A percentile compares a stretch with the other conserved stretches of the same genome.
These are phyloP conservation scores for Hippopotamyrus pictus DNA, from an alignment of 2,797 vertebrate species.

Conservation along the genomic window DNA sequence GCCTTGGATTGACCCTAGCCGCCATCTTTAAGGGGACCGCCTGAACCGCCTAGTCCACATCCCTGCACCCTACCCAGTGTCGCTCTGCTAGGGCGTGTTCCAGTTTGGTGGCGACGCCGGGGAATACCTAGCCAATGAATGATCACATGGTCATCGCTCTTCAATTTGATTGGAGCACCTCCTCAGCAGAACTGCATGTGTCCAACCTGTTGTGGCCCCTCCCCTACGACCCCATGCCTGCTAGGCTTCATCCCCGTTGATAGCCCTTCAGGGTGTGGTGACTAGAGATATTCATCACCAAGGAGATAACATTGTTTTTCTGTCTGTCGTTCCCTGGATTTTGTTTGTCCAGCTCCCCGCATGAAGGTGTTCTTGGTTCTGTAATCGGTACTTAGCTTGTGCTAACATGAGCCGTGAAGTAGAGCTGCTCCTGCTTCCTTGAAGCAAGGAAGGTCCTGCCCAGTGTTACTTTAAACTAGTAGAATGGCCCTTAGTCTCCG, in stretches of 20 bases:
- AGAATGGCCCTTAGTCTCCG: neutral
- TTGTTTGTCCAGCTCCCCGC: neutral
- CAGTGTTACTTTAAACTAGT: neutral
- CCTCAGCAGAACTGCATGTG: neutral
- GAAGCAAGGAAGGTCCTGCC: neutral
- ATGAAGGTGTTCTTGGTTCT: neutral
- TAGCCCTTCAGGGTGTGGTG: neutral
- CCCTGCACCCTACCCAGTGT: neutral
- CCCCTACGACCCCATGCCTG: neutral
- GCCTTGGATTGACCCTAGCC: slow-evolving; percentile 32
- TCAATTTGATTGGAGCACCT: slow-evolving; percentile 4
- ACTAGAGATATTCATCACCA: neutral
- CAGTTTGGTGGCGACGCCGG: neutral
- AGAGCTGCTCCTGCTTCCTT: neutral
- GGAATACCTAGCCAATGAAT: neutral
- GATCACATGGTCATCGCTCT: neutral
- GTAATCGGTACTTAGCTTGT: neutral
- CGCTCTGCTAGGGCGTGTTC: neutral
- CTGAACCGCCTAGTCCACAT: neutral
- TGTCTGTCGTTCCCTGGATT: neutral
- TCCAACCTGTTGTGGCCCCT: neutral
- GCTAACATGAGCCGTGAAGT: neutral
- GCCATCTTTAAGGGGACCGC: neutral
- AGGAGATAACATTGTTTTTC: neutral
- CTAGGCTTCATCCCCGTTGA: neutral